A percentile compares a stretch with the other conserved stretches of the same genome.
These are phyloP conservation scores for Atethmia centrago DNA, from an alignment of 2,888 invertebrate species.

Conservation along the genomic window DNA sequence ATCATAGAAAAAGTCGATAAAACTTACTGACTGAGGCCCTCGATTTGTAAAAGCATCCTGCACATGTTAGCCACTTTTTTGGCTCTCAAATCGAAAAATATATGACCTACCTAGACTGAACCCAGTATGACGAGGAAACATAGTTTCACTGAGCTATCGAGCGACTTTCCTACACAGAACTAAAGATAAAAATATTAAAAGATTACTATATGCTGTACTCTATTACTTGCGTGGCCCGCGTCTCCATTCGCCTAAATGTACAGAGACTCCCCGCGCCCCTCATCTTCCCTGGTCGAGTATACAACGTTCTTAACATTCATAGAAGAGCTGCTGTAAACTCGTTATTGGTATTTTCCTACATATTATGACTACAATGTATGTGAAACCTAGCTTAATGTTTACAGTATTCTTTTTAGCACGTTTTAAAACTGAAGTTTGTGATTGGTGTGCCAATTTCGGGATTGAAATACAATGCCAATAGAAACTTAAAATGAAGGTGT, in stretches of 20 bases:
- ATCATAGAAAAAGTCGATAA: not conserved
- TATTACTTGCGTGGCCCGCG: constrained; percentile 21
- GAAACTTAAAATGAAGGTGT: too few relatives aligned
- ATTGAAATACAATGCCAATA: not conserved
- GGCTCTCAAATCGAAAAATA: not conserved
- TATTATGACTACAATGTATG: constrained; percentile 25
- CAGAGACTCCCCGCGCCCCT: not conserved
- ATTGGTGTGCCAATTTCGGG: not conserved
- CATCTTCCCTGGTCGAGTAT: not conserved
- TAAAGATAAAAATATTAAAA: constrained; percentile 33
- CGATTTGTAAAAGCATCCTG: too few relatives aligned
- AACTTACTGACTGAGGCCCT: too few relatives aligned
- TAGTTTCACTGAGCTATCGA: not conserved
- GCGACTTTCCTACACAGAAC: constrained; percentile 2
- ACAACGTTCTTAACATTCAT: constrained; percentile 33
- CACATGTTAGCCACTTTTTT: not conserved
- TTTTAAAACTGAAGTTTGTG: not conserved
- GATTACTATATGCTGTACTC: constrained; percentile 24
- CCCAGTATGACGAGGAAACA: not conserved
- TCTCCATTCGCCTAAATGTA: constrained; percentile 1
- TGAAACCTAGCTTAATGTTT: not conserved
- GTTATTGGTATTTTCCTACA: constrained; percentile 50
- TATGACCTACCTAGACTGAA: not conserved
- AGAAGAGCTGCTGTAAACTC: constrained; percentile 35
- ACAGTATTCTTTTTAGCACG: constrained; percentile 1